Percentiles rank a stretch among this genome's conserved stretches.
Conservation (phyloP, 1,140 invertebrate genomes). For the Lasaia peninsularis region DNA sequence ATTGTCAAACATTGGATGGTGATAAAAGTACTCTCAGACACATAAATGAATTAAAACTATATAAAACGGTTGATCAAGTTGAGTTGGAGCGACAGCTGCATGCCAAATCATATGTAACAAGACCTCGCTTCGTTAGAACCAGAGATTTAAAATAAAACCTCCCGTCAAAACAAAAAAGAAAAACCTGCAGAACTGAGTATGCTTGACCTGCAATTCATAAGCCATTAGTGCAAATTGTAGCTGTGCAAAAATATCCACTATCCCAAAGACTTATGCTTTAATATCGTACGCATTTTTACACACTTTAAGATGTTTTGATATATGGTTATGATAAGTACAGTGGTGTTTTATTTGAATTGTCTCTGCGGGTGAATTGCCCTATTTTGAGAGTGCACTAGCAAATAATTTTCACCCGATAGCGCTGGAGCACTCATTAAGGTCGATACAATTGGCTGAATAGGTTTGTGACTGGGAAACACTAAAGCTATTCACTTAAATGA, state of each 20-base stretch:
- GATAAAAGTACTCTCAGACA: too few relatives aligned
- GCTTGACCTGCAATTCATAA: constrained; percentile 43
- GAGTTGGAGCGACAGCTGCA: constrained; percentile 11
- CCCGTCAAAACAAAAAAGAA: constrained; percentile 53
- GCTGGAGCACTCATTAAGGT: not conserved
- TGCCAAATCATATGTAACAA: constrained; percentile 43
- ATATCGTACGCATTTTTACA: constrained; percentile 30
- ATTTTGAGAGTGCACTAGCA: constrained; percentile 57
- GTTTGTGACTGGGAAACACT: not conserved
- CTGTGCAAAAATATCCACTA: constrained; percentile 36
- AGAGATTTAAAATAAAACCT: constrained; percentile 70
- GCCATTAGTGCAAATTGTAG: constrained; percentile 31
- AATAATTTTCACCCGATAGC: constrained; percentile 44
- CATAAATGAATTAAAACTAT: constrained; percentile 22
- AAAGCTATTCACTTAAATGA: too few relatives aligned
- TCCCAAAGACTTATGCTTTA: constrained; percentile 31
- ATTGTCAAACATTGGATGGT: too few relatives aligned
- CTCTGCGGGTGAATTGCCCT: constrained; percentile 67
- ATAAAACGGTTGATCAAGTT: not conserved
- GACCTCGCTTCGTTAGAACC: constrained; percentile 63
- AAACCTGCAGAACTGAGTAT: constrained; percentile 46
- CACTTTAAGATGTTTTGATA: constrained; percentile 31
- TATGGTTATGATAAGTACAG: constrained; percentile 31
- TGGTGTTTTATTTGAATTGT: constrained; percentile 68
- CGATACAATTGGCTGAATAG: not conserved